Evolutionary conservation across 2,113 vertebrate genomes (phyloP).

Genomic region (Rhabdomys dilectus): DNA sequence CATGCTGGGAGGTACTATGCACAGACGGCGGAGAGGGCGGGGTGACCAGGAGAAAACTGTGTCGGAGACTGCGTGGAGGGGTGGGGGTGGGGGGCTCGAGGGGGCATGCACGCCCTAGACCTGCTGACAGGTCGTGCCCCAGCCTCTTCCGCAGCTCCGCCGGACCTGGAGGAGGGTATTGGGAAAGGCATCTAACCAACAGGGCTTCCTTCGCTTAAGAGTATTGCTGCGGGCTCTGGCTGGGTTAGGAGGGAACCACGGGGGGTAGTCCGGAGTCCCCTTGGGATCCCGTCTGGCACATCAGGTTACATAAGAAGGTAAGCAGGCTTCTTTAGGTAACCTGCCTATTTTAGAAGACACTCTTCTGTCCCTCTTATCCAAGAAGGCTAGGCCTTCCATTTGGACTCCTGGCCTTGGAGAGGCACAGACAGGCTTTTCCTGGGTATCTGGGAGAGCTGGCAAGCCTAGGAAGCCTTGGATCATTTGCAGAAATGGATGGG

Average conservation of each 20-base stretch:
- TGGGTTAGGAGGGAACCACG: neutral
- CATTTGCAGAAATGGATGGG: neutral
- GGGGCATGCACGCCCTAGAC: slow-evolving; percentile 56
- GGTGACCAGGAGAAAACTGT: slow-evolving; percentile 61
- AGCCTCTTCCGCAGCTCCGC: neutral
- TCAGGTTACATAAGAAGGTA: slow-evolving; percentile 73
- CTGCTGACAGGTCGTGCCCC: slow-evolving; percentile 55
- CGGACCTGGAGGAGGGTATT: slow-evolving; percentile 9
- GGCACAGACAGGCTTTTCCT: slow-evolving; percentile 31
- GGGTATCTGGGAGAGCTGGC: neutral
- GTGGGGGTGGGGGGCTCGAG: neutral
- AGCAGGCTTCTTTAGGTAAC: slow-evolving; percentile 54
- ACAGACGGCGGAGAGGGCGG: slow-evolving; percentile 51
- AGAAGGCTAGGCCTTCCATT: neutral
- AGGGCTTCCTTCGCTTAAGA: neutral
- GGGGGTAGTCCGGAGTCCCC: neutral
- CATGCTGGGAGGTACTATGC: slow-evolving; percentile 59
- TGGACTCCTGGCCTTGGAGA: neutral
- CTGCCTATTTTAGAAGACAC: slow-evolving; percentile 20
- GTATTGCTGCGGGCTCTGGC: neutral
- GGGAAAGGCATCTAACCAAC: neutral
- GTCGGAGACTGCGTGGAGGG: neutral
- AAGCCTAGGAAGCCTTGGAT: neutral
- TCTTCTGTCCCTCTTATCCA: neutral
- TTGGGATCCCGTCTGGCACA: neutral